Conservation (phyloP, 2,797 vertebrate genomes). For the Anniella stebbinsi region DNA sequence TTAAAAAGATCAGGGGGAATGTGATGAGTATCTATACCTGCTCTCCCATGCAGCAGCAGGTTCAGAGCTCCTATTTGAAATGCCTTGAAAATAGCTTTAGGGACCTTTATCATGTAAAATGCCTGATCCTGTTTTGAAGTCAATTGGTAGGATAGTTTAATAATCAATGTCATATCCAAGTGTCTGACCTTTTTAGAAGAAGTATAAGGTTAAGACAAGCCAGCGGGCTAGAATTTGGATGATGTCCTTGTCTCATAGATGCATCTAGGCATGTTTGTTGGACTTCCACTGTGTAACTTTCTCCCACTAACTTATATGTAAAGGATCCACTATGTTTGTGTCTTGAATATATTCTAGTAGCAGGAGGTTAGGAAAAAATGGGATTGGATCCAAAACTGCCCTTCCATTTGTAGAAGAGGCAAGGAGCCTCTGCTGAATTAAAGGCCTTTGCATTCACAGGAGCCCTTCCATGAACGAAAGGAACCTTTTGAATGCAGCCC, state of each 20-base stretch:
- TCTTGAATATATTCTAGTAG: not conserved
- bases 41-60: not conserved
- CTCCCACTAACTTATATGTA: too few relatives aligned
- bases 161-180: not conserved
- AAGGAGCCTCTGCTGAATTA: too few relatives aligned
- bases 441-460: too few relatives aligned
- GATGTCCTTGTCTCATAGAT: too few relatives aligned
- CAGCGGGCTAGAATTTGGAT: too few relatives aligned
- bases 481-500: too few relatives aligned
- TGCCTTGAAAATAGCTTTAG: not conserved
- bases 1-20: too few relatives aligned
- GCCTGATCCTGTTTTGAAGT: not conserved
- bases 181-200: not conserved
- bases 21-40: not conserved
- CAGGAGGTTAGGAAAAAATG: not conserved
- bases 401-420: too few relatives aligned
- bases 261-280: too few relatives aligned
- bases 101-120: not conserved
- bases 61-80: not conserved
- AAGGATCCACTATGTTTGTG: not conserved
- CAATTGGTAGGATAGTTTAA: not conserved
- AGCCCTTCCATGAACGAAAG: too few relatives aligned
- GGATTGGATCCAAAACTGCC: too few relatives aligned
- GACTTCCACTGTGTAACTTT: too few relatives aligned
- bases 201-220: not conserved